Conservation (phyloP, 2,888 invertebrate species). For the Pachymerium ferrugineum region DNA sequence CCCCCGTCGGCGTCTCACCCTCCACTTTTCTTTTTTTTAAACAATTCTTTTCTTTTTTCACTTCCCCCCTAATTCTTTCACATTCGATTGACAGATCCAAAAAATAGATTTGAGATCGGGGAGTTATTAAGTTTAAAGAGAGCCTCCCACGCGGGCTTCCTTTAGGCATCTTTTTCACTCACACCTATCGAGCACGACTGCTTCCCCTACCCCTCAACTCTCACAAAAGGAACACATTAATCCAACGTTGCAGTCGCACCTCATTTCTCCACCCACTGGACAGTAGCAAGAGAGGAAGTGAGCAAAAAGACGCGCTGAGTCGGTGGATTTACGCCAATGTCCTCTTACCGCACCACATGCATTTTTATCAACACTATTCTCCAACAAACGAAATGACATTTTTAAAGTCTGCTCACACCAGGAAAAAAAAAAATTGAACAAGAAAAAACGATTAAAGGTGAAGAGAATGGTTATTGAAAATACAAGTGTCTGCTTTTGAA, state of each 20-base stretch:
- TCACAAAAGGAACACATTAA: background rate
- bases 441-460: background rate
- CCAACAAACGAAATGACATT: constrained; percentile 5
- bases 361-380: constrained; percentile 15
- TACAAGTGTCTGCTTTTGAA: background rate
- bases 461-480: background rate
- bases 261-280: background rate
- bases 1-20: background rate
- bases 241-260: background rate
- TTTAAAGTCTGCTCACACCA: background rate
- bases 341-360: background rate
- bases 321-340: background rate
- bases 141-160: background rate
- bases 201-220: too few species aligned
- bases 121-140: background rate
- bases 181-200: too few species aligned
- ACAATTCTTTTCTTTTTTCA: background rate
- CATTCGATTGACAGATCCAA: background rate
- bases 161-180: background rate
- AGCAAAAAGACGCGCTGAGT: background rate
- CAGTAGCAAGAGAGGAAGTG: too few species aligned
- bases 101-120: background rate
- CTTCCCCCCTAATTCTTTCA: background rate
- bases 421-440: constrained; percentile 1
- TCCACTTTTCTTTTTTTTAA: background rate